Conservation (phyloP, 2,888 invertebrate species). For the Nymphalis urticae region DNA sequence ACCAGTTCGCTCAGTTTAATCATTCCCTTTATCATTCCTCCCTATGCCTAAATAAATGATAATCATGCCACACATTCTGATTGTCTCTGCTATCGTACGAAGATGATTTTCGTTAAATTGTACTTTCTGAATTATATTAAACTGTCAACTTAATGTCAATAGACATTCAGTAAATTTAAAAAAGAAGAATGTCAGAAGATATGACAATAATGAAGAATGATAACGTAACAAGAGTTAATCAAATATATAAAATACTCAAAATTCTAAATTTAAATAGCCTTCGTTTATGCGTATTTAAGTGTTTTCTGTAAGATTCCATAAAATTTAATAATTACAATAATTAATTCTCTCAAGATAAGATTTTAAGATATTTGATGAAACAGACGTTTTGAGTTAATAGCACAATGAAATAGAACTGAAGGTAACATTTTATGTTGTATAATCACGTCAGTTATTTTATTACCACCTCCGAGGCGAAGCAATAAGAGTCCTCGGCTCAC, state of each 20-base stretch:
- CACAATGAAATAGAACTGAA: slow-evolving; percentile 53
- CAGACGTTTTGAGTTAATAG: slow-evolving; percentile 25
- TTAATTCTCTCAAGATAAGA: slow-evolving; percentile 11
- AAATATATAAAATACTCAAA: too few species aligned
- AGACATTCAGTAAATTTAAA: too few species aligned
- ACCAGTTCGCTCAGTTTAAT: slow-evolving; percentile 61
- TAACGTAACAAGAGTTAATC: too few species aligned
- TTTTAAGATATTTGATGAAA: slow-evolving; percentile 24
- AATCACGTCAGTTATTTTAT: slow-evolving; percentile 46
- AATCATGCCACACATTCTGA: slow-evolving; percentile 1
- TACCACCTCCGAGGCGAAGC: slow-evolving; percentile 57
- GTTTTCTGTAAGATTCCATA: background rate
- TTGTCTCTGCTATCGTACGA: slow-evolving; percentile 1
- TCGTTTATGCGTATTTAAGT: background rate
- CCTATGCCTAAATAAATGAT: slow-evolving; percentile 32
- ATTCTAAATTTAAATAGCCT: background rate
- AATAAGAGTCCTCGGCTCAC: slow-evolving; percentile 52
- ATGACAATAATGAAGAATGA: too few species aligned
- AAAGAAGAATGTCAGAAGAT: too few species aligned
- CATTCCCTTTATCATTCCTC: slow-evolving; percentile 66
- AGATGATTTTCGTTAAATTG: background rate
- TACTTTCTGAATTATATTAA: too few species aligned
- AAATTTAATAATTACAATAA: slow-evolving; percentile 3
- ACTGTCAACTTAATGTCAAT: too few species aligned
- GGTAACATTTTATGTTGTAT: slow-evolving; percentile 51